A percentile compares a stretch with the other conserved stretches of the same genome.
phyloP scores from a whole-genome alignment of 2,797 vertebrate genomes.

The Gobio occitaniae region DNA sequence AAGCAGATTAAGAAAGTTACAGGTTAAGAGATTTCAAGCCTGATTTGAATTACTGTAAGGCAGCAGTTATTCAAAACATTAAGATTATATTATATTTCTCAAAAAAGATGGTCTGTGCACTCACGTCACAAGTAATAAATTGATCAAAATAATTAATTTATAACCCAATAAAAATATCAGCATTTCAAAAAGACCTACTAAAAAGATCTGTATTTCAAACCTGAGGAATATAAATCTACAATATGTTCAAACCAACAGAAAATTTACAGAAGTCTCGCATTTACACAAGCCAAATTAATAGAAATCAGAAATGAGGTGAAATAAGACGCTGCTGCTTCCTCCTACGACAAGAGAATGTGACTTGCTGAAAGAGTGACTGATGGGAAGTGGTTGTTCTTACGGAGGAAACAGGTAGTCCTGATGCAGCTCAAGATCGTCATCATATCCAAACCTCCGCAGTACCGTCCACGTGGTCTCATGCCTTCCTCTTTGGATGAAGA shows the following conservation, averaged over 20 bases:
- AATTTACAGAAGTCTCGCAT: not conserved
- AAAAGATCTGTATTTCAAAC: not conserved
- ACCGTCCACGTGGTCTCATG: slow-evolving; percentile 98
- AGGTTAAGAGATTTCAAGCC: not conserved
- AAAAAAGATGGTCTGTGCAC: not conserved
- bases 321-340: not conserved
- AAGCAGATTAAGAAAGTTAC: not conserved
- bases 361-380: not conserved
- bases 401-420: slow-evolving; percentile 93
- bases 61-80: not conserved
- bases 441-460: slow-evolving; percentile 92
- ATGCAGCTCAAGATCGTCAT: slow-evolving; percentile 92
- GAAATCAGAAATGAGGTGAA: too few relatives aligned
- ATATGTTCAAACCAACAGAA: not conserved
- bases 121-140: not conserved
- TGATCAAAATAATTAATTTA: not conserved
- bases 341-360: not conserved
- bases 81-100: not conserved
- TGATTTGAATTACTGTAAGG: not conserved
- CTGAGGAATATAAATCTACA: not conserved
- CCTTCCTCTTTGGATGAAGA: slow-evolving; percentile 96
- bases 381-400: slow-evolving; percentile 75
- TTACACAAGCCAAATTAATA: not conserved
- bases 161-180: not conserved
- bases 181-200: not conserved